A percentile compares a stretch with the other conserved stretches of the same genome.
These are phyloP conservation scores for Anisognathus igniventris DNA, from an alignment of 2,797 vertebrate species.

Conservation along the genomic window DNA sequence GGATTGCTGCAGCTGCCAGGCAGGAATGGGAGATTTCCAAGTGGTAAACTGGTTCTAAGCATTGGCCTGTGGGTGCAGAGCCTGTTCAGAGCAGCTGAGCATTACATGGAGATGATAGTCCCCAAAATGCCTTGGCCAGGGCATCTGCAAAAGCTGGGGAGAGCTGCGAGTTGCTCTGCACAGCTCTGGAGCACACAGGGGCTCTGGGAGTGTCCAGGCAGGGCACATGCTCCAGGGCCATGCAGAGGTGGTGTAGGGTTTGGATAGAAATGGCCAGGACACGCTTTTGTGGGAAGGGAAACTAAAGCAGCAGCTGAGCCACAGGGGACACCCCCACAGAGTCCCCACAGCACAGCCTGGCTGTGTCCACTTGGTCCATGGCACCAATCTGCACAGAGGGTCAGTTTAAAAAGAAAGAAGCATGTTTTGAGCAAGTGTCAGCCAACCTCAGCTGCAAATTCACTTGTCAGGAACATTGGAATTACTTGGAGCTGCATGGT, in stretches of 20 bases:
- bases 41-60: background rate
- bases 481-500: background rate
- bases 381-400: background rate
- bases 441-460: background rate
- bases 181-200: background rate
- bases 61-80: accelerated
- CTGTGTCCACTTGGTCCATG: background rate
- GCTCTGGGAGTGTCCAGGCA: background rate
- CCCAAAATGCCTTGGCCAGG: background rate
- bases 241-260: accelerated
- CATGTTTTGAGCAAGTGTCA: background rate
- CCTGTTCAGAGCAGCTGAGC: background rate
- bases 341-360: accelerated
- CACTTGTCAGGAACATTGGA: background rate
- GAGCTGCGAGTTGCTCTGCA: accelerated
- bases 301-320: background rate
- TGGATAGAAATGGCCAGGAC: background rate
- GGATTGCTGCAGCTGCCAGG: background rate
- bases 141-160: background rate
- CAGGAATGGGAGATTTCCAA: background rate
- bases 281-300: background rate
- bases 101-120: accelerated
- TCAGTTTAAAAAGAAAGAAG: background rate
- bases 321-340: accelerated
- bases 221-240: accelerated